Evolutionary conservation across 2,113 vertebrate species (phyloP), one percentile per base, ranked within the genome.

Genomic region (Chionis minor): DNA sequence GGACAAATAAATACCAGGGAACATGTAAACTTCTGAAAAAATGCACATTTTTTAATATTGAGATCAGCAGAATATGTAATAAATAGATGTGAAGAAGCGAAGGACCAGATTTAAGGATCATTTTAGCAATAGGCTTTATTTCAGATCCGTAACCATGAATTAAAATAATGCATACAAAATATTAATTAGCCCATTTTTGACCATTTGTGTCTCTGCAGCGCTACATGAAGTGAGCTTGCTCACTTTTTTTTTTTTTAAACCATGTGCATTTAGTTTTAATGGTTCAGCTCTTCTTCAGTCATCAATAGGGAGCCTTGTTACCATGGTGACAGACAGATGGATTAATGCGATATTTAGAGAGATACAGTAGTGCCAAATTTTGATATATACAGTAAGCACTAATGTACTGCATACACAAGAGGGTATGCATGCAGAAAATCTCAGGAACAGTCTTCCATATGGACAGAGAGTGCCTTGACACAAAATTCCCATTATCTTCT

Each of bases 251-350:
- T 83, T 94, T 91, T 96, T 38, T 78, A 26, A 87, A 81, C 54
- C 38, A 5, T 70, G 63, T 94, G 89, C 77, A 69, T 93, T 95
- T 94, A 96, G 65, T 81, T 93, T 91, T 91, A 96, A 96, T 96
- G 70, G 62, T 95, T 93, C 10, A 12, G 81, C 54, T 94, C 61
- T 51, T 88, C 80, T 89, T 95, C 75, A 93, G 71, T 94, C 92
- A 96, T 97, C 95, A 96, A 87, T 92, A 96, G 85, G 51, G 91
- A 95, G 73, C 94, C 94, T 80, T 85, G 95, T 97, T 95, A 78
- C 97, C 85, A 95, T 96, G 77, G 96, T 81, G 95, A 97, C 85
- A 96, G 96, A 94, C 83, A 93, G 88, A 96, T 92, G 86, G 82
- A 91, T 97, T 96, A 95, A 91, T 94, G 85, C 0, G 0, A 87